Base-by-base conservation (phyloP, 2,888 invertebrate genomes). In the Xestoiulus laeticollis region DNA sequence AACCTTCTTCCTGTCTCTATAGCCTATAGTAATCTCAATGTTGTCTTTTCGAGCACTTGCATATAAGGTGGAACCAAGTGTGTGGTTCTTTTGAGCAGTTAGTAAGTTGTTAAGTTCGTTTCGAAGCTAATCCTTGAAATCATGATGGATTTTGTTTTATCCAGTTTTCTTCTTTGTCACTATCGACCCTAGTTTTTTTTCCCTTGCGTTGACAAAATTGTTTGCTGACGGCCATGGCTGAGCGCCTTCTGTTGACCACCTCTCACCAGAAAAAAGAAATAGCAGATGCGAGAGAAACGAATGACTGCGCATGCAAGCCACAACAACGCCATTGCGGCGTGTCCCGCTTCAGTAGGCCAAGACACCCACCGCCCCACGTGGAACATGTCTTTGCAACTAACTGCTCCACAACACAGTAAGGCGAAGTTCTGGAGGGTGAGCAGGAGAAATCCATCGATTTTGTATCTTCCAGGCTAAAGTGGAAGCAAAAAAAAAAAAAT, bases 181-280 rank as follows among this genome's bases (percentile, higher is more conserved):
- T 59, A 59, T 59, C 59, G 59, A 59, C 22, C 59, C 22, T 8
- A 16, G 22, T 22, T 59, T 59, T n/a, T 59, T n/a, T n/a, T n/a
- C n/a, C n/a, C 59, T 59, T 59, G n/a, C 59, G 16, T 59, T 59
- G 59, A 59, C 59, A 59, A 59, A 59, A 59, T 59, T 59, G 22
- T 59, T 59, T 59, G 59, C 59, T 2, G 59, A 59, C 59, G 22
- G 22, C 59, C 59, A 59, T 16, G 59, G 59, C 22, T 59, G 59
- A 59, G 59, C 22, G 59, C 59, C 59, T 59, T 59, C 22, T 22
- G 59, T 22, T 59, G 59, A 59, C 59, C 59, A 59, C 59, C 22
- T n/a, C 59, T 59, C 59, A 6, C 22, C 16, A 22, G 59, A 59
- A 59, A 59, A n/a, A n/a, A n/a, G n/a, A n/a, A n/a, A n/a, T 8